A percentile compares a stretch with the other conserved stretches of the same genome.
These are phyloP conservation scores for Cyclophora punctaria DNA, from an alignment of 2,888 invertebrate genomes.

Conservation along the genomic window DNA sequence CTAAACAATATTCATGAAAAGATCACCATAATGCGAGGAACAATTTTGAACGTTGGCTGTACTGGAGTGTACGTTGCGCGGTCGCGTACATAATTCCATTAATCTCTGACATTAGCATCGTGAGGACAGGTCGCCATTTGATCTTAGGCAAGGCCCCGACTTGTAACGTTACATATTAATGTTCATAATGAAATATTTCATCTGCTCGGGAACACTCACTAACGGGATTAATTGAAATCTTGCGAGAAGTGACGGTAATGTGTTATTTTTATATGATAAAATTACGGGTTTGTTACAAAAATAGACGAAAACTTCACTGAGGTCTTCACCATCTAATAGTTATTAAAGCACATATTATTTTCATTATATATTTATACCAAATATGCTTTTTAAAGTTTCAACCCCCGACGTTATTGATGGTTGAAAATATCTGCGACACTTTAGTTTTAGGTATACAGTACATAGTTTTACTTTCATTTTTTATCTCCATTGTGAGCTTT, in stretches of 20 bases:
- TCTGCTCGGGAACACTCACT: slow-evolving; percentile 21
- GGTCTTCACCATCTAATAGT: no score
- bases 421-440: no score
- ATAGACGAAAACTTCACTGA: no score
- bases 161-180: slow-evolving; percentile 46
- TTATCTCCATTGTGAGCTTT: no score
- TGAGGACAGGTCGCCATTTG: slow-evolving; percentile 55
- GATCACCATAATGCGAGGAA: slow-evolving; percentile 34
- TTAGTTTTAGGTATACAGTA: no score
- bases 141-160: slow-evolving; percentile 38
- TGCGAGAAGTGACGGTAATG: slow-evolving; percentile 21
- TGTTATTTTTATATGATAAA: slow-evolving; percentile 8
- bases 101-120: slow-evolving; percentile 58
- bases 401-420: no score
- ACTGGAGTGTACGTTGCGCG: slow-evolving; percentile 19
- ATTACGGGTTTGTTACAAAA: no score
- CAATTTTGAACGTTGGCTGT: slow-evolving; percentile 38
- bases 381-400: no score
- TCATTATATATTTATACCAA: no score
- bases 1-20: slow-evolving; percentile 29
- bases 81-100: slow-evolving; percentile 54
- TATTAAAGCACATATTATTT: no score
- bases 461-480: no score
- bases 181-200: slow-evolving; percentile 45
- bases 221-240: slow-evolving; percentile 31